phyloP scores from a whole-genome alignment of 2,797 vertebrate species.

The Erethizon dorsatum region DNA sequence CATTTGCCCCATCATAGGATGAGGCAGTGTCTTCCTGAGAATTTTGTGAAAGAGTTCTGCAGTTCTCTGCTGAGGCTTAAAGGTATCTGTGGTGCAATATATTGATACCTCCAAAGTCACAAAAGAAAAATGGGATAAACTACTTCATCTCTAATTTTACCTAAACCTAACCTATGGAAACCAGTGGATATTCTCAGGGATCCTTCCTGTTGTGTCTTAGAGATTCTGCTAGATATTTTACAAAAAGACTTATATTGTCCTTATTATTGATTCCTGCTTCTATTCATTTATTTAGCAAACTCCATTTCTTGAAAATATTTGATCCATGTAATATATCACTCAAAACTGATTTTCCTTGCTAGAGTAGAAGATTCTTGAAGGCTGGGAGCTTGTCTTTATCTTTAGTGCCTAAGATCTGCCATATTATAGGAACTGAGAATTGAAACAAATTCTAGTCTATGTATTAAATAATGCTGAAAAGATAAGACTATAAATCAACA shows the following conservation, averaged over 20 bases:
- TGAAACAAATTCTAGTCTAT: background rate
- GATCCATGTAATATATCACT: background rate
- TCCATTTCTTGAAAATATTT: background rate
- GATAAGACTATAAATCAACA: background rate
- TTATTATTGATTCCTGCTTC: background rate
- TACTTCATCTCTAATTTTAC: background rate
- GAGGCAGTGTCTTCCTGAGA: background rate
- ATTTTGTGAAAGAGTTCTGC: background rate
- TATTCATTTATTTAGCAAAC: background rate
- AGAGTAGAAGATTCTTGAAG: background rate
- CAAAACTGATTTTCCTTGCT: background rate
- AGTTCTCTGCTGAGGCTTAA: background rate
- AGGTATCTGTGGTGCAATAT: background rate
- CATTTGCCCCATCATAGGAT: background rate
- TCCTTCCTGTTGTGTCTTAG: background rate
- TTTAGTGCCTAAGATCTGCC: background rate
- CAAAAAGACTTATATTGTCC: background rate
- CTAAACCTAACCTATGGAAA: background rate
- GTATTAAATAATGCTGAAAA: background rate
- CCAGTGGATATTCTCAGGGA: background rate
- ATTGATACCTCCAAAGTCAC: background rate
- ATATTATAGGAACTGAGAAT: background rate
- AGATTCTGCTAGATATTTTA: background rate
- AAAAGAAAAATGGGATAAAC: background rate
- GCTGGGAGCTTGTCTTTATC: background rate